These are phyloP conservation scores for Gymnoscopelus braueri DNA, from an alignment of 2,797 vertebrate genomes.

Conservation along the genomic window DNA sequence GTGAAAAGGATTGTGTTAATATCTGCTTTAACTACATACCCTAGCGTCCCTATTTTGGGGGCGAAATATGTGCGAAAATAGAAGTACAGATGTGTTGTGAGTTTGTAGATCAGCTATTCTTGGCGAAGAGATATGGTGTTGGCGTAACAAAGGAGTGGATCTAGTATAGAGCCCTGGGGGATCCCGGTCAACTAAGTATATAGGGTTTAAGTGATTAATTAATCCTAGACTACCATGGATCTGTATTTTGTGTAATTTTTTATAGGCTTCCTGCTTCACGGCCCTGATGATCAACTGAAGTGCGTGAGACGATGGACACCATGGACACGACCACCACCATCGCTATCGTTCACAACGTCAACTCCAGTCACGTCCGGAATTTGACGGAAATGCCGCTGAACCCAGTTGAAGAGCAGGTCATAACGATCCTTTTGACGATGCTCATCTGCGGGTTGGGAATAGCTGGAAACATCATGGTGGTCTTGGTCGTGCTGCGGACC, in stretches of 20 bases:
- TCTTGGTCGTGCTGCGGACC: slow-evolving; percentile 87
- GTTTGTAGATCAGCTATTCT: too few species aligned
- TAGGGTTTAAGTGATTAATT: too few species aligned
- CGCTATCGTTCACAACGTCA: slow-evolving; percentile 43
- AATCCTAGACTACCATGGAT: too few species aligned
- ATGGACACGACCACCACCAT: slow-evolving; percentile 75
- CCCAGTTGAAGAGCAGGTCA: slow-evolving; percentile 82
- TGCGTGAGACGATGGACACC: background rate
- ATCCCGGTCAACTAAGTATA: too few species aligned
- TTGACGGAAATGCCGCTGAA: slow-evolving; percentile 81
- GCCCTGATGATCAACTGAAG: slow-evolving; percentile 43
- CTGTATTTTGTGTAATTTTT: background rate
- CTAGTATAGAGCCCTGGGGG: too few species aligned
- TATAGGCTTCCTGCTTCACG: slow-evolving; percentile 35
- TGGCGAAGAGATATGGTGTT: too few species aligned
- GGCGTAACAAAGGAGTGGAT: too few species aligned
- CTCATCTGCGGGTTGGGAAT: slow-evolving; percentile 88
- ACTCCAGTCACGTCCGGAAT: slow-evolving; percentile 38
- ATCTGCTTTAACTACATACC: too few species aligned
- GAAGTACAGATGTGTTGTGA: too few species aligned
- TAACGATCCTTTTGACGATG: slow-evolving; percentile 84
- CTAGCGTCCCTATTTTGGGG: too few species aligned
- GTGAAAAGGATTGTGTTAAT: too few species aligned
- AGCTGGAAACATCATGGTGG: slow-evolving; percentile 87
- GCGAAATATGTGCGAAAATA: too few species aligned